phyloP scores from a whole-genome alignment of 2,797 vertebrate genomes.

The Danio tinwini region DNA sequence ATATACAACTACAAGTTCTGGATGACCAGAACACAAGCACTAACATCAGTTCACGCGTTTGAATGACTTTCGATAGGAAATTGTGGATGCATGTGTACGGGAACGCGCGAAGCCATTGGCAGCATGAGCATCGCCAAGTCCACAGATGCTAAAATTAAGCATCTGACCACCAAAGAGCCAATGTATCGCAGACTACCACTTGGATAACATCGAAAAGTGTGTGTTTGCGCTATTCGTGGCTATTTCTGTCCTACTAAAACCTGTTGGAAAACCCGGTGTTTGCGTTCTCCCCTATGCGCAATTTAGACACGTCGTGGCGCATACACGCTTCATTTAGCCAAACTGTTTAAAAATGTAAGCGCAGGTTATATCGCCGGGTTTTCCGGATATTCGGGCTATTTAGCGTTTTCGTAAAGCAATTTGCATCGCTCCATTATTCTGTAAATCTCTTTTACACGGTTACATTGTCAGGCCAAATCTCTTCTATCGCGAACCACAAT shows the following conservation, averaged over 20 bases:
- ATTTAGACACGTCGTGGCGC: conserved; percentile 53
- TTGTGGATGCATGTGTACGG: conserved; percentile 55
- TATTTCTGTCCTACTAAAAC: conserved; percentile 30
- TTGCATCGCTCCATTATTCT: conserved; percentile 92
- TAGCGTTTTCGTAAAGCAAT: conserved; percentile 92
- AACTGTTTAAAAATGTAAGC: conserved; percentile 33
- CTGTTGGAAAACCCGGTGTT: conserved; percentile 54
- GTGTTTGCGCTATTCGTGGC: neutral
- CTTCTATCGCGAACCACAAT: conserved; percentile 87
- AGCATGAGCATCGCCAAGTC: conserved; percentile 52
- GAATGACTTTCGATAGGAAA: conserved; percentile 3
- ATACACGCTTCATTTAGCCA: conserved; percentile 44
- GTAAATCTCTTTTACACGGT: conserved; percentile 92
- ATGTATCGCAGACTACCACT: neutral
- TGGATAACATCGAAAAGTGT: neutral
- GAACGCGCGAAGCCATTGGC: conserved; percentile 53
- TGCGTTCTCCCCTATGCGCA: conserved; percentile 56
- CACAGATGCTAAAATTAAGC: conserved; percentile 26
- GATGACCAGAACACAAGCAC: neutral
- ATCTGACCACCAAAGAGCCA: neutral
- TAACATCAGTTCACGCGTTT: neutral
- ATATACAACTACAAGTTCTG: no score
- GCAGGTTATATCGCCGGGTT: conserved; percentile 25
- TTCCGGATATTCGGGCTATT: conserved; percentile 51
- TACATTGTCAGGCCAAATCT: conserved; percentile 87